Conservation (phyloP, 2,888 invertebrate genomes). For the Drosophila histrio region DNA sequence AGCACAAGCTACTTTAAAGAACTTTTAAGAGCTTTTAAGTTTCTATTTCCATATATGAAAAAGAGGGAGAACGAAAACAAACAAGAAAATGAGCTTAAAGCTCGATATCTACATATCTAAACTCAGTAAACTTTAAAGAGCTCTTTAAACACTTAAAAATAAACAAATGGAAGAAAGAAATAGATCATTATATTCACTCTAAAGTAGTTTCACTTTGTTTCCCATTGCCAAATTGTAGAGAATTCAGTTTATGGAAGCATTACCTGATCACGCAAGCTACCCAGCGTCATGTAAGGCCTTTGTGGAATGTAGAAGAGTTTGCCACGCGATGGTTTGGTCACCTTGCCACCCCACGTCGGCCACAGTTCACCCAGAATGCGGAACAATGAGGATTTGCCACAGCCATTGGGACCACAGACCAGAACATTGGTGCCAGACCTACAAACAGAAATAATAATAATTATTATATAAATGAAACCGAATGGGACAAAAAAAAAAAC, state of each 20-base stretch:
- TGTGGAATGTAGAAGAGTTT: constrained; percentile 97
- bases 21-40: not conserved
- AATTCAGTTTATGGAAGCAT: not conserved
- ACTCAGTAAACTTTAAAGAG: not conserved
- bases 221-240: not conserved
- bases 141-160: not conserved
- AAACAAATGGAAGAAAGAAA: not conserved
- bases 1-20: no score
- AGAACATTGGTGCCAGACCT: constrained; percentile 97
- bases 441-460: not conserved
- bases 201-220: no score
- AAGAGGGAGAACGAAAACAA: not conserved
- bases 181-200: not conserved
- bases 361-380: constrained; percentile 98
- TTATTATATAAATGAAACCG: not conserved
- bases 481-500: constrained; percentile 57
- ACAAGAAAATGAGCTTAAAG: not conserved
- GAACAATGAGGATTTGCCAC: constrained; percentile 98
- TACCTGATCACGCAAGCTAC: constrained; percentile 96
- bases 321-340: constrained; percentile 97
- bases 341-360: constrained; percentile 97
- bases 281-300: constrained; percentile 98
- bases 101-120: not conserved
- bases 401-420: constrained; percentile 99
- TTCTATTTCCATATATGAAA: not conserved